Percentiles rank a stretch among this genome's conserved stretches.
These are phyloP conservation scores for Antidorcas marsupialis DNA, from an alignment of 2,113 vertebrate species.

Conservation along the genomic window DNA sequence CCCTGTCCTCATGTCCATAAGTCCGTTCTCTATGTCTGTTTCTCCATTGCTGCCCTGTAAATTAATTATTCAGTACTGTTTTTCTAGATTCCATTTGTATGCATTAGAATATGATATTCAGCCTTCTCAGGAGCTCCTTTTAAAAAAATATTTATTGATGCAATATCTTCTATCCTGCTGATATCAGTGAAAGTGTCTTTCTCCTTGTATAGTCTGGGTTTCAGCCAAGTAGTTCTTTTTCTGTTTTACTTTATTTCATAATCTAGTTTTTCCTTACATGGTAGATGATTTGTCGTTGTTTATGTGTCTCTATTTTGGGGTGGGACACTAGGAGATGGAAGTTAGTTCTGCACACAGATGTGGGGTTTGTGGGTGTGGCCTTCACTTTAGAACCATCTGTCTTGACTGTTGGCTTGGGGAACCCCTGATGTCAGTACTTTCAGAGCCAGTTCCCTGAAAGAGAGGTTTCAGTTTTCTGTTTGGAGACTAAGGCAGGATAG, in stretches of 20 bases:
- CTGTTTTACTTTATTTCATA: neutral
- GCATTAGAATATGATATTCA: neutral
- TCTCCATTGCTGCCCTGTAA: neutral
- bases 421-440: neutral
- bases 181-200: neutral
- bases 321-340: neutral
- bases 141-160: neutral
- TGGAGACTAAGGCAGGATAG: neutral
- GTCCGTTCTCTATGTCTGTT: neutral
- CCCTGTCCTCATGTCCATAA: neutral
- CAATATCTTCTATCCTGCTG: neutral
- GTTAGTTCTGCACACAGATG: neutral
- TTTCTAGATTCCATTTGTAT: neutral
- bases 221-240: neutral
- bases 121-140: neutral
- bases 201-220: neutral
- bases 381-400: neutral
- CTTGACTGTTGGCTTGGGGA: neutral
- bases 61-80: neutral
- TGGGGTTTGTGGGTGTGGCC: neutral
- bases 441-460: neutral
- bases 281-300: neutral
- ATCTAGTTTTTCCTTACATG: neutral
- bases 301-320: neutral
- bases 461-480: neutral